phyloP scores from a whole-genome alignment of 1,140 invertebrate species.

The Sarcophaga bullata region DNA sequence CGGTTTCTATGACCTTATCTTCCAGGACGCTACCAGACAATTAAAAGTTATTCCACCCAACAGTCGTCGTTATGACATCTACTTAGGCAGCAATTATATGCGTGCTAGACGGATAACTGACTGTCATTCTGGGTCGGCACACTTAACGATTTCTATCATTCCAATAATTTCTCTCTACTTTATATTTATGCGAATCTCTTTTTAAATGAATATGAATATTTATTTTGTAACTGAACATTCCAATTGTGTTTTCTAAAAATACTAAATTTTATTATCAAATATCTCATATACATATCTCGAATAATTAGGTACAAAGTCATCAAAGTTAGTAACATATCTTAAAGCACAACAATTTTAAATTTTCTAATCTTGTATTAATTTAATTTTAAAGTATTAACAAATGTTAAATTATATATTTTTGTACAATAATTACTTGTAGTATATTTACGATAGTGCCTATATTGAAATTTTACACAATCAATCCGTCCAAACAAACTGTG shows the following conservation, averaged over 20 bases:
- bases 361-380: neutral
- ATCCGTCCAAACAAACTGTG: neutral
- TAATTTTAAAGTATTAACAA: neutral
- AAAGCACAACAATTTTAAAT: constrained; percentile 26
- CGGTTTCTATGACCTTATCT: constrained; percentile 88
- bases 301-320: constrained; percentile 24
- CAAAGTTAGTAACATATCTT: neutral
- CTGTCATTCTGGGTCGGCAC: constrained; percentile 72
- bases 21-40: constrained; percentile 90
- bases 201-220: neutral
- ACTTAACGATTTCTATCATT: constrained; percentile 43
- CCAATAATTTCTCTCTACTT: neutral
- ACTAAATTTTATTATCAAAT: neutral
- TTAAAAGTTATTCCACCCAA: constrained; percentile 75
- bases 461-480: neutral
- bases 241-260: neutral
- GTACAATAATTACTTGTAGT: neutral
- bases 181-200: constrained; percentile 26
- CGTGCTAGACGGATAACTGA: constrained; percentile 80
- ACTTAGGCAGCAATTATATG: constrained; percentile 81
- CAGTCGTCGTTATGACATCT: constrained; percentile 72
- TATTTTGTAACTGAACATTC: constrained; percentile 27
- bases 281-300: constrained; percentile 27
- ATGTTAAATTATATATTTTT: neutral
- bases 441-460: constrained; percentile 8